Base-by-base conservation (phyloP, 2,113 vertebrate genomes). In the Nerophis lumbriciformis region DNA sequence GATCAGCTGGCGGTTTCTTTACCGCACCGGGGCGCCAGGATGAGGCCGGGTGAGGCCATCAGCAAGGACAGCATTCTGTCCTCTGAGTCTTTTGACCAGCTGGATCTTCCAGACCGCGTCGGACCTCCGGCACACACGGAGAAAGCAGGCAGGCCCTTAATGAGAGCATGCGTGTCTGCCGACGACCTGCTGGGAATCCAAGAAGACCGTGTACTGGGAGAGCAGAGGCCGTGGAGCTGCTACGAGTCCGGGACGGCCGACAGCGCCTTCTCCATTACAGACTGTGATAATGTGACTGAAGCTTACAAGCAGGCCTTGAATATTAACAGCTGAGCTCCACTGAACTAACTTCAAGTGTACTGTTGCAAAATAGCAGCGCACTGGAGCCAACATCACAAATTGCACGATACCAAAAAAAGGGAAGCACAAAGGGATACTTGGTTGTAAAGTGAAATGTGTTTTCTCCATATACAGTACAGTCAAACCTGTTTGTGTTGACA, bases 41-140 rank as follows among this genome's bases (percentile, higher is more conserved):
- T 69, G 0, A 86, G 85, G 47, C 94, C 93, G 0, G 83, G 83
- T 0, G 89, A 89, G 0, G 93, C 94, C 0, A 83, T 92, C 65
- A 99, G 97, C 0, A 92, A 98, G 84, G 95, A 98, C 81, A 98
- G 96, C 85, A 98, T 98, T 74, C 90, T 98, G 48, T 98, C 96
- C 66, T 94, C 94, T 0, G 97, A 98, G 80, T 98, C 96, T 62
- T 99, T 99, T 0, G 97, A 98, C 49, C 92, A 90, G 65, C 88
- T 99, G 9, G 96, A 98, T 72, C 90, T 98, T 48, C 95, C 97
- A 0, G 79, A 92, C 35, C 80, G 81, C 0, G 78, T 89, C 0
- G 70, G 79, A 5, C 66, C 60, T 0, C 66, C 75, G 0, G 15
- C 55, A 2, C 74, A 59, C 4, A 28, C 73, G 12, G 68, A 76